Evolutionary conservation across 2,797 vertebrate species (phyloP), one percentile per base, ranked within the genome.

Genomic region (Coranthus polyacanthus): DNA sequence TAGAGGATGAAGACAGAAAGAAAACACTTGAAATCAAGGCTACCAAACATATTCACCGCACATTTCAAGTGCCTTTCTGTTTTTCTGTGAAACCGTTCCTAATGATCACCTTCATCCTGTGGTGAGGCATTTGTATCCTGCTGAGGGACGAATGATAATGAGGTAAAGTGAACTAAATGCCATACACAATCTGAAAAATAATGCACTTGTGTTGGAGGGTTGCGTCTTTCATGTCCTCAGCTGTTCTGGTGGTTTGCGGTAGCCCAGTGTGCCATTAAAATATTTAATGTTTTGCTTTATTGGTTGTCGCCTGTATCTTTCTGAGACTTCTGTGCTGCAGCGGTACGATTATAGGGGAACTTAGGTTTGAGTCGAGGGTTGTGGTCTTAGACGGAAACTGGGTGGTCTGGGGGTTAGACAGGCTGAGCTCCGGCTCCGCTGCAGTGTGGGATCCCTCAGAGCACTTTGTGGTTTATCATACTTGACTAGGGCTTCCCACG

Each of bases 381-480:
- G 67, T 79, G 73, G 68, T 81, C 56, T 82, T 13, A 52, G 58
- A 74, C 69, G 67, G 83, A 74, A 50, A 8, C 80, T 82, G 89
- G 87, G 89, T 89, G 88, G 90, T 88, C 85, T 26, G 6, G 32
- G 59, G 49, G 56, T 58, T 39, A 79, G 60, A 68, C 53, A 42
- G 63, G 58, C 86, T 62, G 63, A 8, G 17, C 77, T 76, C 52
- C 51, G 36, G 74, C 80, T 67, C 72, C 59, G 43, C 61, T 54
- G 74, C 75, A 61, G 81, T 74, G 78, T 86, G 85, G 76, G 81
- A 88, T 79, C 77, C 81, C 80, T 89, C 87, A 79, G 37, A 85
- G 73, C 77, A 57, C 67, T 87, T 85, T 86, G 87, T 67, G 82
- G 80, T 90, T 86, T 64, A 85, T 87, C 79, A 86, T 80, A 85